Conservation (phyloP, 2,888 invertebrate genomes). For the Ennomos erosarius region DNA sequence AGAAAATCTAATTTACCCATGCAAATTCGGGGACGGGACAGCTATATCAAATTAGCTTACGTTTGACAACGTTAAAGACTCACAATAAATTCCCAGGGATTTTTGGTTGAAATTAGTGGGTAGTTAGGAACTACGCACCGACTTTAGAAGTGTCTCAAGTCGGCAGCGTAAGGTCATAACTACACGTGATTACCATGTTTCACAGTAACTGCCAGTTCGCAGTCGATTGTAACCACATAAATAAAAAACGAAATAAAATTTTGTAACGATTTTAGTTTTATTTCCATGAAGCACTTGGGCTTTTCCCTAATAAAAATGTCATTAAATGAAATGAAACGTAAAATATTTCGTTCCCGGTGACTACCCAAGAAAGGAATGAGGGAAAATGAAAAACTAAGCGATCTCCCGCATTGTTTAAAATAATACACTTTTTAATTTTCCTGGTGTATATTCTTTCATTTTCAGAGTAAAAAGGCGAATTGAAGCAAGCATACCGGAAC, state of each 20-base stretch:
- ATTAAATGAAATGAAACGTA: conserved; percentile 21
- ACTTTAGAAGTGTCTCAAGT: too few species aligned
- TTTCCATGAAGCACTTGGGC: conserved; percentile 25
- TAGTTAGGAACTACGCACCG: too few species aligned
- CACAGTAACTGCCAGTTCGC: not conserved
- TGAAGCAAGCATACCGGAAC: conserved; percentile 34
- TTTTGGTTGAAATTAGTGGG: too few species aligned
- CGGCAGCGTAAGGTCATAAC: too few species aligned
- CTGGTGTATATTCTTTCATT: conserved; percentile 15
- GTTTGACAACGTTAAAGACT: too few species aligned
- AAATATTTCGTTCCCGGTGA: conserved; percentile 28
- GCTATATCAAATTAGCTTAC: too few species aligned
- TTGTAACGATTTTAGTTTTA: not conserved
- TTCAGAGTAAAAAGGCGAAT: conserved; percentile 22
- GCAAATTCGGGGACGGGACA: too few species aligned
- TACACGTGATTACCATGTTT: too few species aligned
- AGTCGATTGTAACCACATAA: conserved; percentile 1
- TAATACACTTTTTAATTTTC: conserved; percentile 5
- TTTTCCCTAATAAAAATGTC: conserved; percentile 33
- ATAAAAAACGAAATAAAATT: not conserved
- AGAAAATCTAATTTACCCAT: too few species aligned
- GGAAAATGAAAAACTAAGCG: conserved; percentile 16
- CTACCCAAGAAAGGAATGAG: conserved; percentile 28
- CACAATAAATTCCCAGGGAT: too few species aligned
- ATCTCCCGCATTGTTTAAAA: conserved; percentile 22